Evolutionary conservation across 2,113 vertebrate genomes (phyloP), one percentile per base, ranked within the genome.

Genomic region (Cromileptes altivelis): DNA sequence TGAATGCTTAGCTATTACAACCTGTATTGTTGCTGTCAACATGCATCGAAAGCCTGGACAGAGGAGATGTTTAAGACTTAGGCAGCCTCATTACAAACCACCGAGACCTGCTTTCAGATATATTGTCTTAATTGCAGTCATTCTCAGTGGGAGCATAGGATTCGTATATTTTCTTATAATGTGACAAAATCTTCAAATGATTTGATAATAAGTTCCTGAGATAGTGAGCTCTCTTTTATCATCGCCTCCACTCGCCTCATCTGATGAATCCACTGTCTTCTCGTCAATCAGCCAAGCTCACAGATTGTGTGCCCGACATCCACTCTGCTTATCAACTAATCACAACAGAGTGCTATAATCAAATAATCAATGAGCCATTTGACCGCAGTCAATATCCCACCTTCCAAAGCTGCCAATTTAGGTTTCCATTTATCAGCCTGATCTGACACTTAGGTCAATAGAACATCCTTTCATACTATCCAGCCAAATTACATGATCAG

Each of bases 291-390:
- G 76, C 73, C 71, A 77, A 64, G 76, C 74, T 86, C 78, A 60
- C 52, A 77, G 70, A 89, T 81, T 74, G 76, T 78, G 76, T 80
- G 30, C 73, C 72, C 85, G 82, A 57, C 85, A 87, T 82, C 79
- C 82, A 88, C 77, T 89, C 76, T 81, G 58, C 80, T 93, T 73
- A 91, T 93, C 87, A 87, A 73, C 82, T 84, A 88, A 93, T 88
- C 84, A 69, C 81, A 85, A 80, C 82, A 71, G 79, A 85, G 85
- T 72, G 76, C 75, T 81, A 85, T 91, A 92, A 94, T 93, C 90
- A 92, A 90, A 90, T 75, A 92, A 90, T 93, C 89, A 89, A 93
- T 93, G 79, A 64, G 76, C 74, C 77, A 87, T 86, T 91, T 92
- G 86, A 88, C 86, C 72, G 62, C 49, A 88, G 73, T 90, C 91